Conservation (phyloP, 2,888 invertebrate species). For the Drosophila macrospina region DNA sequence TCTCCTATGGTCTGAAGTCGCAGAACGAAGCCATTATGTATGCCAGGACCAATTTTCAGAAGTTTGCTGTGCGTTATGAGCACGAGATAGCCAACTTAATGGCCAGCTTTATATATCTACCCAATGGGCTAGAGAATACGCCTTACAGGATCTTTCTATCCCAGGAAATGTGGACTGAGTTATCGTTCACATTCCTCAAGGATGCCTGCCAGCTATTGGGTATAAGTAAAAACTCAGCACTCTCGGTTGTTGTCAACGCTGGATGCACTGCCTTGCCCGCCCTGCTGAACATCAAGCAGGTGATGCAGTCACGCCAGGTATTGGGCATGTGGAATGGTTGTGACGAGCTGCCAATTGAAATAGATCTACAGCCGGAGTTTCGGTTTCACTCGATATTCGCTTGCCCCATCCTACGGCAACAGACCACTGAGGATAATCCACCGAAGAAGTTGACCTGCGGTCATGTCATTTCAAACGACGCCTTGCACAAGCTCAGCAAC, state of each 20-base stretch:
- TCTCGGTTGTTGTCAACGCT: constrained; percentile 96
- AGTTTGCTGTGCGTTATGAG: constrained; percentile 91
- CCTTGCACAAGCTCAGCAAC: constrained; percentile 96
- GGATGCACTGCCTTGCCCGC: constrained; percentile 98
- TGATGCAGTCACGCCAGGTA: constrained; percentile 95
- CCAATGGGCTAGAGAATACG: constrained; percentile 91
- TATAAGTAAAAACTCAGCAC: constrained; percentile 94
- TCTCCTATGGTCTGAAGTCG: constrained; percentile 86
- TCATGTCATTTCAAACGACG: constrained; percentile 99
- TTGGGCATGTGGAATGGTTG: constrained; percentile 97
- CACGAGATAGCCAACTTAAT: constrained; percentile 94
- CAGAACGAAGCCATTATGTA: constrained; percentile 95
- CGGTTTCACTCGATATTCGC: constrained; percentile 99
- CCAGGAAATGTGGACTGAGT: constrained; percentile 91
- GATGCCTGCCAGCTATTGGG: constrained; percentile 97
- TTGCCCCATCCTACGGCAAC: constrained; percentile 98
- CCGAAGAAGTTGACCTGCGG: constrained; percentile 99
- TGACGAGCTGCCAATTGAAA: constrained; percentile 99
- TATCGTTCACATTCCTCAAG: constrained; percentile 94
- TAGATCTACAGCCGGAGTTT: constrained; percentile 95
- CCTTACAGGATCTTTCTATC: constrained; percentile 92
- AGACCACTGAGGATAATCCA: constrained; percentile 97
- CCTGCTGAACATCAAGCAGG: constrained; percentile 96
- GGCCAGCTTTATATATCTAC: constrained; percentile 93
- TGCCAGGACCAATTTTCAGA: constrained; percentile 93